These are phyloP conservation scores for Megalurothrips usitatus DNA, from an alignment of 2,888 invertebrate species.

Conservation along the genomic window DNA sequence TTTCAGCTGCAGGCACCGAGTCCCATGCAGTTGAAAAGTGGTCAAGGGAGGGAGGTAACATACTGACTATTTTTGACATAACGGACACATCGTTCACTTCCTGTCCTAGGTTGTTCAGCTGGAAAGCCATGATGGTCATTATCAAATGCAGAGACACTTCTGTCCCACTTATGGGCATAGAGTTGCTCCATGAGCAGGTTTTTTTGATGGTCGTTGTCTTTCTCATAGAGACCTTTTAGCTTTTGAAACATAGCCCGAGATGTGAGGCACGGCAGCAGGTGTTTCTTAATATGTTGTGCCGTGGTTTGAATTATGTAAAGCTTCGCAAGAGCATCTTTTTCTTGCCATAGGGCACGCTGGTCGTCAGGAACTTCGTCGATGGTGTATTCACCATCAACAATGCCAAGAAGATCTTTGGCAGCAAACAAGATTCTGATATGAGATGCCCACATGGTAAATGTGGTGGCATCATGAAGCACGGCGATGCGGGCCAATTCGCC, in stretches of 20 bases:
- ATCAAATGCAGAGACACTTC: background rate
- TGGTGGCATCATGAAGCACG: background rate
- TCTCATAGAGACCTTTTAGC: background rate
- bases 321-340: background rate
- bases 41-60: too few relatives aligned
- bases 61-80: background rate
- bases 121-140: background rate
- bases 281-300: background rate
- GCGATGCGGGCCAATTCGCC: background rate
- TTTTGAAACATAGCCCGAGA: background rate
- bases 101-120: background rate
- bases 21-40: too few relatives aligned
- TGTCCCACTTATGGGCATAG: background rate
- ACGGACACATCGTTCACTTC: background rate
- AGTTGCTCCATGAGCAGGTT: background rate
- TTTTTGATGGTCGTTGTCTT: background rate
- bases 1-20: background rate
- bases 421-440: background rate
- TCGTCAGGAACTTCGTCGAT: background rate
- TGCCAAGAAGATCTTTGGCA: background rate
- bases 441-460: background rate
- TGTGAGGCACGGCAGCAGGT: background rate
- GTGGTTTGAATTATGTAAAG: background rate
- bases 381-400: background rate
- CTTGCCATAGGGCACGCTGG: background rate